Evolutionary conservation across 2,797 vertebrate species (phyloP), one percentile per base, ranked within the genome.

Genomic region (Setipinna tenuifilis): DNA sequence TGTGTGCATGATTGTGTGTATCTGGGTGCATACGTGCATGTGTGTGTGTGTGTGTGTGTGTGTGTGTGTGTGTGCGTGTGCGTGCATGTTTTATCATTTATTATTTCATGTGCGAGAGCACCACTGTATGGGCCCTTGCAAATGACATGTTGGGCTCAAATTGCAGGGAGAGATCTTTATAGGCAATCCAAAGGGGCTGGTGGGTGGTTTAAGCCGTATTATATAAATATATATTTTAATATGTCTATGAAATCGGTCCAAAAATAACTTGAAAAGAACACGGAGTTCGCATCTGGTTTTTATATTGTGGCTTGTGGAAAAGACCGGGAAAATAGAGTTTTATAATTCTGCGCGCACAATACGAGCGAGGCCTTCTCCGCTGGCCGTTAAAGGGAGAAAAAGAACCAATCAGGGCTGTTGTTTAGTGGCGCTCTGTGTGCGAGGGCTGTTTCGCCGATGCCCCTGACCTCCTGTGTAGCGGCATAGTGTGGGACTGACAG

Each of bases 181-280:
- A 88, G 87, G 87, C 83, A 57, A 83, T 89, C 90, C 89, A 89
- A 88, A 86, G 87, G 85, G 88, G 88, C 82, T 86, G 83, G 88
- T 90, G 90, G 91, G 90, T 85, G 84, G 88, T 90, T 89, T 83
- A 85, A 90, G 86, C 87, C 87, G 80, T 88, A 90, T 92, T 89
- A 90, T 90, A 91, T 91, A 93, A 93, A 93, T 93, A 91, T 90
- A 90, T 92, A 91, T 90, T 91, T 93, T 91, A 92, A 92, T 92
- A 89, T 83, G 88, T 90, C 88, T 92, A 88, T 82, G 87, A 92
- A 90, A 90, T 85, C 82, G 84, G 57, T 93, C 93, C 91, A 93
- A 92, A 90, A 93, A 92, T 91, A 92, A 91, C 91, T 92, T 91
- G 87, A 91, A 91, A 88, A 90, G 90, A 93, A 91, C 86, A 85